Evolutionary conservation across 2,113 vertebrate species (phyloP), one percentile per base, ranked within the genome.

Genomic region (Phalacrocorax carbo): DNA sequence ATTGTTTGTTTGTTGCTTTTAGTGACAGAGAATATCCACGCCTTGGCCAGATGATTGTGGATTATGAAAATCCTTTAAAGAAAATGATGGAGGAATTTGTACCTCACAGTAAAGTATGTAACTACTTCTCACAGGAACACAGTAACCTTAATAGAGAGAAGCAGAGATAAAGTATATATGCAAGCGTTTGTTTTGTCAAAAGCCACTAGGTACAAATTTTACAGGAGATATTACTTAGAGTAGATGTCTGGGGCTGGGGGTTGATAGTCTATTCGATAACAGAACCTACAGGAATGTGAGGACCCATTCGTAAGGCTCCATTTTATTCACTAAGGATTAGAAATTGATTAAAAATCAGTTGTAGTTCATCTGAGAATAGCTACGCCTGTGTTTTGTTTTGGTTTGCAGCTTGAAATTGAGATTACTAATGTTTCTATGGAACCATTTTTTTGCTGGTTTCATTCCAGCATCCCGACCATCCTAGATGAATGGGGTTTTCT

Each of bases 71-170:
- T 88, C 99, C 99, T 64, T 97, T 99, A 96, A 99, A 99, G 98
- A 99, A 99, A 98, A 99, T 99, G 99, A 99, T 99, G 99, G 99
- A 99, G 98, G 99, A 99, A 97, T 99, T 99, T 98, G 99, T 99
- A 92, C 99, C 99, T 80, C 99, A 99, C 76, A 99, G 99, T 97
- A 99, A 99, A 98, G 99, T 99, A 97, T 34, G 94, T 95, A 90
- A 92, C 90, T 34, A 9, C 42, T 86, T 94, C 77, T 94, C 38
- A 54, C 17, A 73, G 65, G 49, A 52, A 61, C 49, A 10, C 15
- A 52, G 23, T 88, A 73, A 73, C 32, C 29, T 73, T 93, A 44
- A 10, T 4, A 81, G 87, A 55, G 49, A 84, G 61, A 85, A 83
- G 48, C 16, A 75, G 26, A 64, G 40, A 62, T n/a, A 38, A 71